A percentile compares a stretch with the other conserved stretches of the same genome.
These are phyloP conservation scores for Lethocerus indicus DNA, from an alignment of 1,140 invertebrate genomes.

Conservation along the genomic window DNA sequence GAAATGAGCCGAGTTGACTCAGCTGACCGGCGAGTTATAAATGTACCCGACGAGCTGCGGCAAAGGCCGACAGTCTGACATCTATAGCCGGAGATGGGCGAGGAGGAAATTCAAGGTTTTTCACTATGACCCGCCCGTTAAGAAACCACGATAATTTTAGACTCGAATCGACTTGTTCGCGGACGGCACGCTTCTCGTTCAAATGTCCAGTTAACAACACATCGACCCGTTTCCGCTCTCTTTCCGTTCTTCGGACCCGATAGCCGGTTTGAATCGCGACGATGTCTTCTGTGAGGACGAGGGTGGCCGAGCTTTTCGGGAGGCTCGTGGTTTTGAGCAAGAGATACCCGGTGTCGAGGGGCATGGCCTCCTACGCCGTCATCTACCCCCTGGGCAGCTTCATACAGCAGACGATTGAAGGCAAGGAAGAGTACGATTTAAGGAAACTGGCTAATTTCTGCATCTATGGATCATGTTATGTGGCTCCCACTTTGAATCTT, in stretches of 20 bases:
- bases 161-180: neutral
- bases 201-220: too few relatives aligned
- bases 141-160: slow-evolving; percentile 7
- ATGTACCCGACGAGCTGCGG: too few relatives aligned
- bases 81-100: too few relatives aligned
- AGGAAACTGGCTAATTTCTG: slow-evolving; percentile 39
- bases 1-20: too few relatives aligned
- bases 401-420: slow-evolving; percentile 37
- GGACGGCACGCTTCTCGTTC: too few relatives aligned
- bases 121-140: slow-evolving; percentile 1
- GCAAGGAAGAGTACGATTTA: slow-evolving; percentile 34
- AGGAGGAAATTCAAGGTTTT: slow-evolving; percentile 9
- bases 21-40: too few relatives aligned
- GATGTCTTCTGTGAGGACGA: slow-evolving; percentile 3
- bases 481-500: slow-evolving; percentile 49
- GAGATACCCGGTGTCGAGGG: slow-evolving; percentile 37
- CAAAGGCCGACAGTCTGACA: too few relatives aligned
- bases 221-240: slow-evolving; percentile 21
- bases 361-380: slow-evolving; percentile 51
- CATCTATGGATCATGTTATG: slow-evolving; percentile 47
- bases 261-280: neutral
- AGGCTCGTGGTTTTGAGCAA: slow-evolving; percentile 26
- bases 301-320: slow-evolving; percentile 18
- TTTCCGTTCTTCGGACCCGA: neutral
- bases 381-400: slow-evolving; percentile 51